Evolutionary conservation across 2,888 invertebrate species (phyloP), one percentile per base, ranked within the genome.

Genomic region (Dichetophora obliterata): DNA sequence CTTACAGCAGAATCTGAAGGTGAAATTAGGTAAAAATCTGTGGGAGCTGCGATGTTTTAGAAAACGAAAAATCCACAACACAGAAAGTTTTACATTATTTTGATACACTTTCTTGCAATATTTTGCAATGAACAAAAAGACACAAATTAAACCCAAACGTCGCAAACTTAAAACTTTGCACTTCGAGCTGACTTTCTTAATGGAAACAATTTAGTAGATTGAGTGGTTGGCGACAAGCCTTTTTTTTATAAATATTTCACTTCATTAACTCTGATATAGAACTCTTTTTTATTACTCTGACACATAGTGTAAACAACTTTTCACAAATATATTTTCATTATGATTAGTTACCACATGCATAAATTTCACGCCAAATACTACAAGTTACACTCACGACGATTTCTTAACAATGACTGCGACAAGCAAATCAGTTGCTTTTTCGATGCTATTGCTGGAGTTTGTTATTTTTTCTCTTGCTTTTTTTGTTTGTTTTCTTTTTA

Each of bases 401-500:
- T 68, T 48, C 68, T 68, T 50, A 68, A 68, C 68, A 50, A 27
- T 22, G 68, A 68, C 68, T 68, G 50, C 27, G 50, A 27, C 11
- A 14, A 43, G 43, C 43, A 43, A 43, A 43, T 43, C 14, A 11
- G 2, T 43, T 11, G 43, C 11, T 43, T 43, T 43, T 43, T 43
- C 11, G 1, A 2, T 43, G 43, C 43, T 43, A 14, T 43, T 43
- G 43, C 11, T 43, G 43, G 43, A 11, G 43, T 11, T 43, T 43
- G 14, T 43, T 43, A 2, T 1, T 37, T 37, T 43, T 43, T 11
- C 11, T 43, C 9, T 43, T 54, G 14, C 14, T 19, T 22, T n/a
- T 43, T 66, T 68, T 34, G 14, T 31, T 43, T 59, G 68, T 34
- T n/a, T 61, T 11, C n/a, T 43, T 43, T 43, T 43, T 43, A 43